phyloP scores from a whole-genome alignment of 35 echinoderm and acorn worm genomes.

The Chiridota heheva region DNA sequence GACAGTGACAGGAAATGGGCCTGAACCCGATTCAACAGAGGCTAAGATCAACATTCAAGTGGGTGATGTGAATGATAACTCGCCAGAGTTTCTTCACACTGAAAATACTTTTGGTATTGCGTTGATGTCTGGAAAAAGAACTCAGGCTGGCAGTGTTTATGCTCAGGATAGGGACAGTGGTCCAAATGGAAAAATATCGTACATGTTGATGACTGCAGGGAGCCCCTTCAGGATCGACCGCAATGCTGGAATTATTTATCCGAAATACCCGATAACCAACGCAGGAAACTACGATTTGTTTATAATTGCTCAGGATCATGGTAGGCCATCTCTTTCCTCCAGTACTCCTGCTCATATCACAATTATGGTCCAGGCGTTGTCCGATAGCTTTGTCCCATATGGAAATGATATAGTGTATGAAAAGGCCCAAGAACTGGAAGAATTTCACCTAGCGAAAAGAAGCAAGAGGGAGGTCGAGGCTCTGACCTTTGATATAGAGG shows the following conservation, averaged over 20 bases:
- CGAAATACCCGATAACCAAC: not conserved
- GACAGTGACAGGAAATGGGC: slow-evolving; percentile 26
- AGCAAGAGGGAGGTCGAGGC: no score
- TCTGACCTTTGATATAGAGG: no score
- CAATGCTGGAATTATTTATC: not conserved
- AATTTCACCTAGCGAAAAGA: slow-evolving; percentile 29
- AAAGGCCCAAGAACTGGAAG: not conserved
- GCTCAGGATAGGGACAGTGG: slow-evolving; percentile 11
- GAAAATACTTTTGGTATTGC: slow-evolving; percentile 35
- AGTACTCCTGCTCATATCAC: slow-evolving; percentile 15
- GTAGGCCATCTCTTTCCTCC: slow-evolving; percentile 5
- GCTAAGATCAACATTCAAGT: not conserved
- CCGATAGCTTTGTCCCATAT: slow-evolving; percentile 8
- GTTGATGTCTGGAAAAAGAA: not conserved
- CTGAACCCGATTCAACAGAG: slow-evolving; percentile 25
- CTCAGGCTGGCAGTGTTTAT: slow-evolving; percentile 9
- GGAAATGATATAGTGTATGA: slow-evolving; percentile 18
- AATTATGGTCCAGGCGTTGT: not conserved
- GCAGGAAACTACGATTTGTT: slow-evolving; percentile 9
- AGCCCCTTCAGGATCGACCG: slow-evolving; percentile 4
- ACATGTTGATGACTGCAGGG: slow-evolving; percentile 20
- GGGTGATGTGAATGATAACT: slow-evolving; percentile 29
- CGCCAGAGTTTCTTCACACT: slow-evolving; percentile 41
- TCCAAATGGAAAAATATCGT: slow-evolving; percentile 17
- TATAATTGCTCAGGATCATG: slow-evolving; percentile 32